Conservation (phyloP, 2,888 invertebrate genomes). For the Platycheirus rosarum region DNA sequence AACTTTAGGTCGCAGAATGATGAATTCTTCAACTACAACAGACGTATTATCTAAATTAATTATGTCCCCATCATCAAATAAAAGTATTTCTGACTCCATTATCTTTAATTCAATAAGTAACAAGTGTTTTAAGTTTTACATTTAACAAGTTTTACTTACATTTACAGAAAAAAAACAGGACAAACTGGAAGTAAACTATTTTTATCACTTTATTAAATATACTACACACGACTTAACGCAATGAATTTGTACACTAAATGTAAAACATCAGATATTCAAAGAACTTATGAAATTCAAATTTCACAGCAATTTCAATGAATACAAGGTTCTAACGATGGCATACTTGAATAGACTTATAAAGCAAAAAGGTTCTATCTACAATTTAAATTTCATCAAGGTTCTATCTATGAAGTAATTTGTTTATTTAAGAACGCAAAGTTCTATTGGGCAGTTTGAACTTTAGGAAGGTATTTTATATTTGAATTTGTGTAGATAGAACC, state of each 20-base stretch:
- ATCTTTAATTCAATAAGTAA: background rate
- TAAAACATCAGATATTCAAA: background rate
- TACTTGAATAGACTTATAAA: background rate
- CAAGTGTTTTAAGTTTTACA: conserved; percentile 9
- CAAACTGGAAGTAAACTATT: background rate
- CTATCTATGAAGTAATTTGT: conserved; percentile 12
- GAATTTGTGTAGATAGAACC: conserved; percentile 1
- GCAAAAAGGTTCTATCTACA: conserved; percentile 7
- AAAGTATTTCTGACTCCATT: background rate
- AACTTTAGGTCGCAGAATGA: background rate
- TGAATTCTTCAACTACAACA: background rate
- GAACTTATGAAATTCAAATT: conserved; percentile 6
- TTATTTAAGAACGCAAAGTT: background rate
- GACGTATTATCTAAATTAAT: conserved; percentile 1
- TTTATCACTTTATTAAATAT: background rate
- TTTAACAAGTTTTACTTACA: conserved; percentile 12
- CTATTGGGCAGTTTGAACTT: conserved; percentile 16
- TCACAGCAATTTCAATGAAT: background rate
- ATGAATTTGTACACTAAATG: background rate
- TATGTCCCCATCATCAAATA: background rate
- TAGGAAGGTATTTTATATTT: conserved; percentile 4
- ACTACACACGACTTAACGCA: background rate
- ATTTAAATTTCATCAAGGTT: conserved; percentile 17
- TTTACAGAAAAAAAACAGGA: background rate
- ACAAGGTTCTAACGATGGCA: conserved; percentile 2